Evolutionary conservation across 2,113 vertebrate genomes (phyloP), one percentile per base, ranked within the genome.

Genomic region (Quiscalus mexicanus): DNA sequence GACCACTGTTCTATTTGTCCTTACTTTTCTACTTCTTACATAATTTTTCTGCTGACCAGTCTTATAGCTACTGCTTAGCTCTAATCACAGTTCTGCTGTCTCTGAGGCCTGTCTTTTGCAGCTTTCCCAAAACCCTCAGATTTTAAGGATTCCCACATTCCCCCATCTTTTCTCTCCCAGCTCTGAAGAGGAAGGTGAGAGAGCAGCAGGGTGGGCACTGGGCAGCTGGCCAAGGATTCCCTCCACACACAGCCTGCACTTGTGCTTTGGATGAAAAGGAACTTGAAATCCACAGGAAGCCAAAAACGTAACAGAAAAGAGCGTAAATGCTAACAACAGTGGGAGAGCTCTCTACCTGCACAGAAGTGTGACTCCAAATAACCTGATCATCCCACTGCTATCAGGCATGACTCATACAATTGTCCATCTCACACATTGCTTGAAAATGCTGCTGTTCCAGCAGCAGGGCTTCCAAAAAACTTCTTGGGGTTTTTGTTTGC

Each of bases 171-270:
- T 75, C 24, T 53, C 27, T 27, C 19, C 14, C 35, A 4, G 19
- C 39, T 79, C 10, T 47, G 64, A 65, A 59, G n/a, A 60, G 53
- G 23, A 55, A 11, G 22, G 18, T 33, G 64, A 77, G 63, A 55
- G 80, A 49, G 47, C 71, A 55, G 58, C 12, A 4, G 52, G 47
- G n/a, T 44, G 47, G 71, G 27, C 0, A 0, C 33, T 9, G 5
- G 47, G 85, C 49, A 24, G 59, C 68, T 10, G 15, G 35, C 82
- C 65, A 67, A 44, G 24, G 30, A 20, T 25, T 22, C 33, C n/a
- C 20, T 52, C 33, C 71, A 22, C 49, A 56, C 33, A 35, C 28
- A 62, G 25, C 17, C 21, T 37, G 60, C 11, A 9, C 31, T 24
- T 45, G 39, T 47, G 16, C 33, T 85, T 63, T 4, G 1, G 24